Evolutionary conservation across 1,140 invertebrate species (phyloP).

Genomic region (Nixonia krombeini): DNA sequence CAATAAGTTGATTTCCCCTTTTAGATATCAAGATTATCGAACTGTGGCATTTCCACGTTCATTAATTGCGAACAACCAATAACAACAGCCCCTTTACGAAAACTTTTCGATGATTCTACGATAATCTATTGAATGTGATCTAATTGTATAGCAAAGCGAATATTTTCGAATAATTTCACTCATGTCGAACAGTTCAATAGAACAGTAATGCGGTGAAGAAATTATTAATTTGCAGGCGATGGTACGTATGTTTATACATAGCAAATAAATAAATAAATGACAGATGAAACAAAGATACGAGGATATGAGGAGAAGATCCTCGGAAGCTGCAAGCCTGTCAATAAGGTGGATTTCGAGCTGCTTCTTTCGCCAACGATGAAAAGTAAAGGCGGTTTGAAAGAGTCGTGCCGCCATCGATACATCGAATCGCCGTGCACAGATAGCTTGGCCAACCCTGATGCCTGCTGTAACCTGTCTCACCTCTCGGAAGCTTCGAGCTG

Average conservation of each 20-base stretch:
- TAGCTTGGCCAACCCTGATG: not conserved
- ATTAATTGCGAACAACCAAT: conserved; percentile 32
- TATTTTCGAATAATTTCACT: too few species aligned
- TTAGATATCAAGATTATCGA: conserved; percentile 36
- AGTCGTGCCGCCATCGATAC: conserved; percentile 28
- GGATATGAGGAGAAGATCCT: conserved; percentile 39
- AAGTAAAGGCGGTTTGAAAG: conserved; percentile 47
- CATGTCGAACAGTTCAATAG: too few species aligned
- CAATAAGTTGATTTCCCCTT: conserved; percentile 34
- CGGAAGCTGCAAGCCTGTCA: conserved; percentile 60
- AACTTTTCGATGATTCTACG: conserved; percentile 28
- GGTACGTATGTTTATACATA: too few species aligned
- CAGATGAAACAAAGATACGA: not conserved
- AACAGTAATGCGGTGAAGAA: too few species aligned
- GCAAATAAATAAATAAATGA: not conserved
- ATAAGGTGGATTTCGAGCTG: conserved; percentile 54
- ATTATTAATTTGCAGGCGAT: too few species aligned
- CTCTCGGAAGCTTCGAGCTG: conserved; percentile 52
- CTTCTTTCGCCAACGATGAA: conserved; percentile 44
- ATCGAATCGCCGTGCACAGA: conserved; percentile 11
- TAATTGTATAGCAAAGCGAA: too few species aligned
- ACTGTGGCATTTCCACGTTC: too few species aligned
- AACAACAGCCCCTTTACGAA: conserved; percentile 36
- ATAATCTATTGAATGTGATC: conserved; percentile 30
- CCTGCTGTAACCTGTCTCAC: conserved; percentile 25